phyloP scores from a whole-genome alignment of 2,888 invertebrate species.

The Drosophila lutescens region DNA sequence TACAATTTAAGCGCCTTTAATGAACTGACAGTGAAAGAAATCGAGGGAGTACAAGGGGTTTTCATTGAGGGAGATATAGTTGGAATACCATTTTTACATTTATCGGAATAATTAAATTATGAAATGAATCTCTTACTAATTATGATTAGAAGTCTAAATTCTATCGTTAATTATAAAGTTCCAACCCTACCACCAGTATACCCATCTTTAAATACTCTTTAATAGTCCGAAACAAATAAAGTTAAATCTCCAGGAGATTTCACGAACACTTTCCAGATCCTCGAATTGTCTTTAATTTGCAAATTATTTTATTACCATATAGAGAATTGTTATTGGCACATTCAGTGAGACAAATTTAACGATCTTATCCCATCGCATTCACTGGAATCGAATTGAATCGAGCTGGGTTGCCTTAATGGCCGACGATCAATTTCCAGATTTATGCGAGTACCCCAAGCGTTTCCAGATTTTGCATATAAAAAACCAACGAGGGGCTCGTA shows the following conservation, averaged over 20 bases:
- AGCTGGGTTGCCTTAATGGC: slow-evolving; percentile 56
- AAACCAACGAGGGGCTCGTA: slow-evolving; percentile 16
- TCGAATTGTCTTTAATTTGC: slow-evolving; percentile 42
- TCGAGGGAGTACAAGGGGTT: background rate
- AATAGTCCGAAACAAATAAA: background rate
- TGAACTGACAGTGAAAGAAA: slow-evolving; percentile 51
- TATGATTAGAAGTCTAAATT: too few species aligned
- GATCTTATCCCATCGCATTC: slow-evolving; percentile 32
- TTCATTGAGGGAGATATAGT: too few species aligned
- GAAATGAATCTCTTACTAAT: background rate
- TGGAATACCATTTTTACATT: background rate
- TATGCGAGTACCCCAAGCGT: slow-evolving; percentile 35
- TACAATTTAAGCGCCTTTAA: slow-evolving; percentile 78
- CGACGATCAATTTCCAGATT: slow-evolving; percentile 64
- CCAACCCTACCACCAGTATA: background rate
- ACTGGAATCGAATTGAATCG: slow-evolving; percentile 5
- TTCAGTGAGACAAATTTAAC: slow-evolving; percentile 52
- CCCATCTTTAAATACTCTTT: background rate
- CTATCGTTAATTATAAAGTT: too few species aligned
- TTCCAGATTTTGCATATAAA: slow-evolving; percentile 41
- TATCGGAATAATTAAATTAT: background rate
- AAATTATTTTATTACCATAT: slow-evolving; percentile 50
- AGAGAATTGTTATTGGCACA: slow-evolving; percentile 53
- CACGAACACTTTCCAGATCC: background rate
- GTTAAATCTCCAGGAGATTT: slow-evolving; percentile 1